Evolutionary conservation across 2,113 vertebrate species (phyloP).

Genomic region (Macrotus californicus): DNA sequence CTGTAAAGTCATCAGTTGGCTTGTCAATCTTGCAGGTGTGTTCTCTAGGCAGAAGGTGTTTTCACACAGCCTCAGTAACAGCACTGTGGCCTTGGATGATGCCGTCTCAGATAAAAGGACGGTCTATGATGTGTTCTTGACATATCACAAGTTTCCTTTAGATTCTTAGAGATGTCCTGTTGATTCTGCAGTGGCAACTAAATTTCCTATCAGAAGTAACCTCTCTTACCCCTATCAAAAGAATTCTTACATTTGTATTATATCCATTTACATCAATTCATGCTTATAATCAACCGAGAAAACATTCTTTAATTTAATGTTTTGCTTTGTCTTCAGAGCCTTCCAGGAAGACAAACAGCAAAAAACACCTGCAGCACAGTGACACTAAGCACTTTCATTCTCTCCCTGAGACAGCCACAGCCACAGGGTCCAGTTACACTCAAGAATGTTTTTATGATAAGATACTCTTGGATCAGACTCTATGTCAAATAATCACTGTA

Average conservation of each 20-base stretch:
- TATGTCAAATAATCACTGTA: not conserved
- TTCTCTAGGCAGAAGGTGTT: conserved; percentile 55
- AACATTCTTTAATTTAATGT: not conserved
- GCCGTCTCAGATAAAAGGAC: not conserved
- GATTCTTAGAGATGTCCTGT: not conserved
- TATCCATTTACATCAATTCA: not conserved
- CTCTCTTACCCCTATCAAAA: not conserved
- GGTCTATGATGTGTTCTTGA: not conserved
- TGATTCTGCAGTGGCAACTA: not conserved
- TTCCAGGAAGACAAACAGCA: not conserved
- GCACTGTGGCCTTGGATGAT: not conserved
- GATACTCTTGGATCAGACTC: not conserved
- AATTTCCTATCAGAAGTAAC: not conserved
- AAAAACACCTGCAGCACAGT: not conserved
- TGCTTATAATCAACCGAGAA: not conserved
- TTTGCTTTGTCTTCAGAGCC: not conserved
- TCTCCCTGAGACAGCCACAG: not conserved
- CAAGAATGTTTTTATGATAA: not conserved
- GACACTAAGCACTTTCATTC: not conserved
- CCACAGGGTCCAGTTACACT: not conserved
- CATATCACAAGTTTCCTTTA: not conserved
- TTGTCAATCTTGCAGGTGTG: conserved; percentile 52
- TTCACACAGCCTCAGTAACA: not conserved
- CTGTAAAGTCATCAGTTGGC: conserved; percentile 48
- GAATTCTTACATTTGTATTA: not conserved